Evolutionary conservation across 53 echinoderm and acorn worm genomes (phyloP).

Genomic region (Patiria pectinifera): DNA sequence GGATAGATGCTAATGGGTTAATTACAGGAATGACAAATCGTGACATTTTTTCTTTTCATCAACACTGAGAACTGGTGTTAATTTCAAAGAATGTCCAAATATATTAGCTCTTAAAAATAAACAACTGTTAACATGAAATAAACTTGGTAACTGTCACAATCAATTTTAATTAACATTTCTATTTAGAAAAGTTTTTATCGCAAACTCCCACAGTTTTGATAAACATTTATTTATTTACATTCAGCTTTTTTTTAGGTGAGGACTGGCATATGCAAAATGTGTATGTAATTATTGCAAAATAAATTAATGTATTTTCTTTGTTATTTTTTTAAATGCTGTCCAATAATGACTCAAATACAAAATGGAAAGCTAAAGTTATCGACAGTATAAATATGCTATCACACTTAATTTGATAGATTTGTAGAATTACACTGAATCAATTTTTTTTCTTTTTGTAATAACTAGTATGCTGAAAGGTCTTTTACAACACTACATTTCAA

Average conservation of each 20-base stretch:
- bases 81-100: slow-evolving; percentile 1
- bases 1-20: no score
- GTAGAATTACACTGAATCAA: no score
- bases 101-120: slow-evolving; percentile 1
- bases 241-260: background rate
- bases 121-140: background rate
- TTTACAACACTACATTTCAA: no score
- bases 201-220: background rate
- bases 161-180: background rate
- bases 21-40: no score
- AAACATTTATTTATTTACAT: background rate
- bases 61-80: background rate
- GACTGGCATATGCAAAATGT: background rate
- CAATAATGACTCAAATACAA: background rate
- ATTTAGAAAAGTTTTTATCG: background rate
- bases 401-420: no score
- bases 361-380: background rate
- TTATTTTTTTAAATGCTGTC: background rate
- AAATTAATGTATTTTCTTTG: background rate
- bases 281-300: background rate
- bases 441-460: no score
- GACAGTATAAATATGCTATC: no score
- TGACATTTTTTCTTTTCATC: background rate
- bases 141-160: background rate
- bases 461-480: no score